Evolutionary conservation across 2,113 vertebrate genomes (phyloP).

Genomic region (Dendropsophus ebraccatus): DNA sequence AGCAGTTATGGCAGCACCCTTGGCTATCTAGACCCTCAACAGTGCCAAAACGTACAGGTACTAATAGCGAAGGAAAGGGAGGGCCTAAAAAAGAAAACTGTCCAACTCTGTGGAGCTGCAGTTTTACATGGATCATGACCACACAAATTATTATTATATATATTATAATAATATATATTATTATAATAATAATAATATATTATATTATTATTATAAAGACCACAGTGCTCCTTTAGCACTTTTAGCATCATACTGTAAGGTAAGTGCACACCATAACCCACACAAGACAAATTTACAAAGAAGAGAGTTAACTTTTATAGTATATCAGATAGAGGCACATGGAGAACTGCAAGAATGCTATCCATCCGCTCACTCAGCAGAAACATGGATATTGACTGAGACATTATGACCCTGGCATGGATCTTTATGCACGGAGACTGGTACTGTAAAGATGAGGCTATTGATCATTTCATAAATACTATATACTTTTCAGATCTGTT

Average conservation of each 20-base stretch:
- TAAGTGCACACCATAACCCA: background rate
- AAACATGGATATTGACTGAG: background rate
- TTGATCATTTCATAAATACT: constrained; percentile 8
- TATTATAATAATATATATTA: too few relatives aligned
- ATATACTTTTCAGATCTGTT: background rate
- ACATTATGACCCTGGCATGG: background rate
- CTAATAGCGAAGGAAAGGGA: too few relatives aligned
- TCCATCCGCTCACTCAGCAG: background rate
- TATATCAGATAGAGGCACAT: background rate
- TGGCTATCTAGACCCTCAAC: too few relatives aligned
- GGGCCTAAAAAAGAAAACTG: too few relatives aligned
- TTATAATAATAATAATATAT: too few relatives aligned
- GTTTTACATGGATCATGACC: too few relatives aligned
- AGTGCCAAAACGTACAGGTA: too few relatives aligned
- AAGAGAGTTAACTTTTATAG: background rate
- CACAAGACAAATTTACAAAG: background rate
- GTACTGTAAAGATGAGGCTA: background rate
- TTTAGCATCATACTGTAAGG: background rate
- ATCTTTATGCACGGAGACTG: background rate
- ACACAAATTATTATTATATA: too few relatives aligned
- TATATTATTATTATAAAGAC: too few relatives aligned
- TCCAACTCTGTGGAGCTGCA: too few relatives aligned
- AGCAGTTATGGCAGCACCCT: too few relatives aligned
- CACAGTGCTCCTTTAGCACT: too few relatives aligned
- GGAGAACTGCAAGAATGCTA: background rate